Base-by-base conservation (phyloP, 2,113 vertebrate species). In the Zosterops japonicus region DNA sequence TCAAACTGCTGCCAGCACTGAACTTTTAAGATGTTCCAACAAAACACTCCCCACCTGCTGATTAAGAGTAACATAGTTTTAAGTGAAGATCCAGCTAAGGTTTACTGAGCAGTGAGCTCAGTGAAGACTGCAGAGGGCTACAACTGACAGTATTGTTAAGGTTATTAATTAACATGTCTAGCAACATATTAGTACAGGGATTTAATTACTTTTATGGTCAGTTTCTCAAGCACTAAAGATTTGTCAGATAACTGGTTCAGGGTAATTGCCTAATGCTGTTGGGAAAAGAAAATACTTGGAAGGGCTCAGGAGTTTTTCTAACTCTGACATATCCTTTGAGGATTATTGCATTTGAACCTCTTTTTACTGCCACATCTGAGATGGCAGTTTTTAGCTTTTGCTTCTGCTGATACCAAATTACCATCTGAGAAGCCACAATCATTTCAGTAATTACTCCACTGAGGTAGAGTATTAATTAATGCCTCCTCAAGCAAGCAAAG, bases 141-240 rank as follows among this genome's bases (percentile, higher is more conserved):
- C 33, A 70, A 14, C 33, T 59, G 47, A 68, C 49, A 84, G 46
- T 11, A 68, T 6, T 82, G 57, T 65, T 85, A 53, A 69, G 21
- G 55, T 88, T 88, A 80, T 77, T 94, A 82, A 96, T 80, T 76
- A 96, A 88, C 83, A 59, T 22, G 55, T 50, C 41, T 53, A 77
- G 79, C 63, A 86, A 86, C 9, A 33, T 71, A 76, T 21, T 60
- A 64, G 47, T 39, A 65, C 8, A 84, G 18, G 8, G 25, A 76
- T 87, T 94, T 91, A 91, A 93, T 85, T 87, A 89, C 53, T 71
- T 49, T 64, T 76, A 76, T 42, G 57, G 57, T 31, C n/a, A 29
- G 46, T 50, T 95, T 94, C 89, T 89, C 42, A 52, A 78, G 61
- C 53, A 79, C 44, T 82, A 6, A 49, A 89, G 78, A 81, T 81